Percentiles rank a stretch among this genome's conserved stretches.
These are phyloP conservation scores for Cantharis rufa DNA, from an alignment of 2,888 invertebrate genomes.

Conservation along the genomic window DNA sequence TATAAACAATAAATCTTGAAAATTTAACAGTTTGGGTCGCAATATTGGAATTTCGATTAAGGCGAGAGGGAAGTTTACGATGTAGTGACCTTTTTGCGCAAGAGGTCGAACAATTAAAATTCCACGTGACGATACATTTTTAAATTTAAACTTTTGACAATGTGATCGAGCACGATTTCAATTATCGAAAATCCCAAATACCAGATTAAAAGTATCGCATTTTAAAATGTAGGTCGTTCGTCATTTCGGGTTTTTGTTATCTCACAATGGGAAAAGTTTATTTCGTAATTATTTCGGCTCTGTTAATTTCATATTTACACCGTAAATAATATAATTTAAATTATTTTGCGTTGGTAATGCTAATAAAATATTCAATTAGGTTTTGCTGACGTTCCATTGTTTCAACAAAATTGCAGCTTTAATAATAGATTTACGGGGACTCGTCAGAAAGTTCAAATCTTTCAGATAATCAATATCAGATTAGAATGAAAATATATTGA, in stretches of 20 bases:
- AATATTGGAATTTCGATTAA: neutral
- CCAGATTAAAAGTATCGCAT: neutral
- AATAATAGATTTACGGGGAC: neutral
- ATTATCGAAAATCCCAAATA: neutral
- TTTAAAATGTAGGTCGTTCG: neutral
- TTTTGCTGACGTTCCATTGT: neutral
- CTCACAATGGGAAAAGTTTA: neutral
- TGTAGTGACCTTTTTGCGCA: neutral
- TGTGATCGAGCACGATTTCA: neutral
- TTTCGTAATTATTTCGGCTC: neutral
- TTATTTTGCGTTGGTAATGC: neutral
- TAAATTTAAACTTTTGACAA: neutral
- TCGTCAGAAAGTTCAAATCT: too few relatives aligned
- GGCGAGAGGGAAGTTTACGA: neutral
- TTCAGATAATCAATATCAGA: too few relatives aligned
- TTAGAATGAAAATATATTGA: too few relatives aligned
- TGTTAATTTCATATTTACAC: neutral
- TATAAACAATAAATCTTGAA: neutral
- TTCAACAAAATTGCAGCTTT: neutral
- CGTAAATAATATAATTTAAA: neutral
- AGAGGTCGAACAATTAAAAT: neutral
- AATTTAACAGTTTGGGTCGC: neutral
- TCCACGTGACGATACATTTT: neutral
- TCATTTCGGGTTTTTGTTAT: neutral
- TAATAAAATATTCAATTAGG: neutral